Evolutionary conservation across 92 coral and sea anemone genomes (phyloP), one percentile per base, ranked within the genome.

Genomic region (Actinostola sp.): DNA sequence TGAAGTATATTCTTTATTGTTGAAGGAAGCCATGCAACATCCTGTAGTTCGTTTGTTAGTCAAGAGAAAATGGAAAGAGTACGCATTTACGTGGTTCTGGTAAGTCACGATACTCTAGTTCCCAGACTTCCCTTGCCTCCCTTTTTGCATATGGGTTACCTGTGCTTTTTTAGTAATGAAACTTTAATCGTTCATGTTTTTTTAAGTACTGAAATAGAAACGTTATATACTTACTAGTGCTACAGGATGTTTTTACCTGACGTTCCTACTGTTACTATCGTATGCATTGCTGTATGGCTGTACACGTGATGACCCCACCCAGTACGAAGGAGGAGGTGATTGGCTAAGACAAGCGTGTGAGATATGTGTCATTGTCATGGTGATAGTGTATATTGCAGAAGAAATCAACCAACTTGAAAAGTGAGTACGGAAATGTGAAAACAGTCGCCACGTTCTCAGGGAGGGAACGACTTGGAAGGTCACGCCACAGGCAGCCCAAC

Each of bases 1-100:
- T 23, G 21, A 8, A 28, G 3, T 36, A 6, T 38, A 35, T 10
- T 24, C 24, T 42, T 64, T 1, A 20, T 60, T 72, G 61, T 54
- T n/a, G 9, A 54, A 91, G 97, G 90, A 85, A 63, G 90, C 97
- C 8, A 88, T 91, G 23, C 93, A 84, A 52, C 97, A 91, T 63
- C 97, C 97, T 30, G 97, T 91, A 11, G 70, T 88, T 19, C 80
- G 97, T 26, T 62, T 84, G 59, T 71, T 91, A 19, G 93, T 91
- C 14, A 84, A 77, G 85, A 84, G 69, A 67, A 91, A 91, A 71
- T 91, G 97, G 93, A 86, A 62, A 10, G 61, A 70, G 19, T 91
- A 80, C 64, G 97, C 90, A 23, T 90, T 76, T 69, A 79, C 77
- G 46, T 88, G 90, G 91, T 91, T 91, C 76, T 64, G 90, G 97